Evolutionary conservation across 2,797 vertebrate species (phyloP).

Genomic region (Astyanax mexicanus): DNA sequence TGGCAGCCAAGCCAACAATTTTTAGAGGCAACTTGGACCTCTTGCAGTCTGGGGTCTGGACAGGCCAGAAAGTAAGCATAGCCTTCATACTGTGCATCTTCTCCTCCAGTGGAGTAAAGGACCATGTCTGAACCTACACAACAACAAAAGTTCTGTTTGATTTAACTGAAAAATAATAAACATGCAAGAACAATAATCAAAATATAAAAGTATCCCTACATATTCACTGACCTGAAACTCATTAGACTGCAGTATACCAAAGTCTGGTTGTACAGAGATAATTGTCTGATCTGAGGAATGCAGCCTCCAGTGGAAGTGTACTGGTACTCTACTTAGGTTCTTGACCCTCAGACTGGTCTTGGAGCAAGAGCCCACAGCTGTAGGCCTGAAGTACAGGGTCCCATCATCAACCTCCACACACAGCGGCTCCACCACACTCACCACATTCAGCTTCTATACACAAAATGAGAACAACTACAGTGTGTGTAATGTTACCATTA

Average conservation of each 20-base stretch:
- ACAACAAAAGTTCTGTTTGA: slow-evolving; percentile 44
- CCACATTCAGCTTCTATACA: slow-evolving; percentile 82
- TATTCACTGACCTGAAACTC: slow-evolving; percentile 83
- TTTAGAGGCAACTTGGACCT: slow-evolving; percentile 71
- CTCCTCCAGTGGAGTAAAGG: slow-evolving; percentile 84
- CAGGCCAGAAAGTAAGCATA: slow-evolving; percentile 80
- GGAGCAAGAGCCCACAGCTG: slow-evolving; percentile 77
- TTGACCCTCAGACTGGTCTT: slow-evolving; percentile 77
- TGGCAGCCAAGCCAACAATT: slow-evolving; percentile 79
- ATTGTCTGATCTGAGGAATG: slow-evolving; percentile 68
- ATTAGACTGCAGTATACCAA: slow-evolving; percentile 85
- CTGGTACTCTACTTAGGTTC: slow-evolving; percentile 83
- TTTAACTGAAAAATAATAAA: not conserved
- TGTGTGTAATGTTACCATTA: not conserved
- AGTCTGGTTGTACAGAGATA: slow-evolving; percentile 82
- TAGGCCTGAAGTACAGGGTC: slow-evolving; percentile 86
- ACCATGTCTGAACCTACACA: slow-evolving; percentile 86
- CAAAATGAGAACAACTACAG: not conserved
- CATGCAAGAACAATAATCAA: not conserved
- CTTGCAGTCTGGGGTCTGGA: slow-evolving; percentile 65
- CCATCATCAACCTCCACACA: slow-evolving; percentile 80
- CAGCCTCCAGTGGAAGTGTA: slow-evolving; percentile 89
- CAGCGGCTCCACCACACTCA: slow-evolving; percentile 77
- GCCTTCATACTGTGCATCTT: slow-evolving; percentile 80
- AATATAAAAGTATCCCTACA: not conserved